phyloP scores from a whole-genome alignment of 2,113 vertebrate genomes.

The Talpa occidentalis region DNA sequence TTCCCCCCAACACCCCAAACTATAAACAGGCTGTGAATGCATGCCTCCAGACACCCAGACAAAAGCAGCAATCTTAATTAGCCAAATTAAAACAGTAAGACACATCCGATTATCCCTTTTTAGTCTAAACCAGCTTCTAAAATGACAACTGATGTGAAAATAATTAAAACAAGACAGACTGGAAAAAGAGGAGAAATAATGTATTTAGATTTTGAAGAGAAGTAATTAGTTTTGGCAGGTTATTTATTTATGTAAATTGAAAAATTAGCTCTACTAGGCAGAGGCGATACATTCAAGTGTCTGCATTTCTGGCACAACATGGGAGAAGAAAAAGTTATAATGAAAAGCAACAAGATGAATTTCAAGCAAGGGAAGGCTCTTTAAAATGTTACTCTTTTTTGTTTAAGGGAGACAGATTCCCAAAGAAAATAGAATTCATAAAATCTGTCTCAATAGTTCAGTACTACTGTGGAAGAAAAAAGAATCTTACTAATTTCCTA shows the following conservation, averaged over 20 bases:
- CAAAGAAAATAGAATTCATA: slow-evolving; percentile 59
- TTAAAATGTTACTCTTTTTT: slow-evolving; percentile 53
- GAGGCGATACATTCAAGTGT: slow-evolving; percentile 72
- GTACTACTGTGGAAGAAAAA: neutral
- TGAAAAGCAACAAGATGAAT: slow-evolving; percentile 66
- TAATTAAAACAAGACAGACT: slow-evolving; percentile 88
- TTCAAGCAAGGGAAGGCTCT: slow-evolving; percentile 64
- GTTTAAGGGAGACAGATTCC: slow-evolving; percentile 26
- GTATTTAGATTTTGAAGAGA: slow-evolving; percentile 87
- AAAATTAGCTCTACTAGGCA: slow-evolving; percentile 84
- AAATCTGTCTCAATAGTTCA: slow-evolving; percentile 23
- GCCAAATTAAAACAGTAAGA: slow-evolving; percentile 86
- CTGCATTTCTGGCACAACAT: slow-evolving; percentile 70
- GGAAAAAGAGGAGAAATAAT: slow-evolving; percentile 84
- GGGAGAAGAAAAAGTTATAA: slow-evolving; percentile 68
- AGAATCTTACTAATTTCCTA: slow-evolving; percentile 53
- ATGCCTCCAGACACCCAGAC: slow-evolving; percentile 77
- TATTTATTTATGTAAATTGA: slow-evolving; percentile 90
- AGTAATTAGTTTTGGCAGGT: slow-evolving; percentile 88
- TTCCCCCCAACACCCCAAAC: neutral
- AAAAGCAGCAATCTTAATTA: slow-evolving; percentile 86
- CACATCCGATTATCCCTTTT: slow-evolving; percentile 83
- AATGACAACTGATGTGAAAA: slow-evolving; percentile 88
- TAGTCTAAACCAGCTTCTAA: slow-evolving; percentile 84
- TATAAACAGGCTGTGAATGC: slow-evolving; percentile 66